These are phyloP conservation scores for Anolis apletophallus DNA, from an alignment of 2,797 vertebrate genomes.

Conservation along the genomic window DNA sequence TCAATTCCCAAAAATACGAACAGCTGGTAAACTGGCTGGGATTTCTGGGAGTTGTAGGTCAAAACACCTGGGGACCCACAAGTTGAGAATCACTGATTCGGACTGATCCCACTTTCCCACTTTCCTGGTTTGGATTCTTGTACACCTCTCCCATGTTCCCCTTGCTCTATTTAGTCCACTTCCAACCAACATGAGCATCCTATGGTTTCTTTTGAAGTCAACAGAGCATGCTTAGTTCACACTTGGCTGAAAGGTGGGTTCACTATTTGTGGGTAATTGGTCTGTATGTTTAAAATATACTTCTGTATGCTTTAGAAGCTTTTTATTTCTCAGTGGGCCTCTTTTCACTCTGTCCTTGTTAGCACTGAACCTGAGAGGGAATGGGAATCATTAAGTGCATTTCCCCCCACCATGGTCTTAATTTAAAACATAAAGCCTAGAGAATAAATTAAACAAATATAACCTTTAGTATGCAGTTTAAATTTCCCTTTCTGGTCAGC, in stretches of 20 bases:
- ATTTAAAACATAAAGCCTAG: neutral
- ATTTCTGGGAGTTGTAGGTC: no score
- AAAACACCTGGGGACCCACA: no score
- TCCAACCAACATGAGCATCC: neutral
- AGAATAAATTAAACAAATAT: constrained; percentile 23
- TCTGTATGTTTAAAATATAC: neutral
- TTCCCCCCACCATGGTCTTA: neutral
- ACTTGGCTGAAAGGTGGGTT: neutral
- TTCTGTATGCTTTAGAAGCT: neutral
- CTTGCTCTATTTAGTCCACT: neutral
- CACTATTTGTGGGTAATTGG: neutral
- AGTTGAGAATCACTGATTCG: neutral
- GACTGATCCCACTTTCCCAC: neutral
- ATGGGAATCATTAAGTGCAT: neutral
- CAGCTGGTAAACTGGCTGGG: no score
- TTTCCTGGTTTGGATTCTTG: neutral
- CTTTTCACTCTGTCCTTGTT: neutral
- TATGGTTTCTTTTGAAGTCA: neutral
- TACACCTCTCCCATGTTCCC: neutral
- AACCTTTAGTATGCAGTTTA: neutral
- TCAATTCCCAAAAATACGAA: no score
- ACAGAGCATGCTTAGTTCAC: neutral
- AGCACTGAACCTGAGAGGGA: neutral
- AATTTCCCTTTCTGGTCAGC: neutral
- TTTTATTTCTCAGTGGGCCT: neutral